Conservation (phyloP, 2,113 vertebrate species). For the Rhodinocichla rosea region DNA sequence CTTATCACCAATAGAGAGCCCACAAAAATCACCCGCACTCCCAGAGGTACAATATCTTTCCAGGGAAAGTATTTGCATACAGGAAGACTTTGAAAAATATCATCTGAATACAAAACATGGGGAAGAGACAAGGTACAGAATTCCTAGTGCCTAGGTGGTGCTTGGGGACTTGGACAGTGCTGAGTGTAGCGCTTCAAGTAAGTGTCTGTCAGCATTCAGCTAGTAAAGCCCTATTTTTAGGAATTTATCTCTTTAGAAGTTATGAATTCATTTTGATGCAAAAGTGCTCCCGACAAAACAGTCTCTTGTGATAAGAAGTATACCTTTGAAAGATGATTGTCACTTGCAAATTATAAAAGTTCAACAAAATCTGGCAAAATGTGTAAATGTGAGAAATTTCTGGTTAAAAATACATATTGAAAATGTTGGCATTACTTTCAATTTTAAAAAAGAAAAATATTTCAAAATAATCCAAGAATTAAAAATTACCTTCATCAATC, state of each 20-base stretch:
- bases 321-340: not conserved
- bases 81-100: slow-evolving; percentile 25
- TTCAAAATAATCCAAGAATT: not conserved
- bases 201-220: not conserved
- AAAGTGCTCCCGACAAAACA: not conserved
- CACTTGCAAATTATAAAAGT: not conserved
- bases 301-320: not conserved
- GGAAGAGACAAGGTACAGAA: not conserved
- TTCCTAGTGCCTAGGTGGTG: not conserved
- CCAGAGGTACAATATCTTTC: not conserved
- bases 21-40: not conserved
- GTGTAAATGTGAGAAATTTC: not conserved
- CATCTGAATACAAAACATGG: slow-evolving; percentile 1
- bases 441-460: not conserved
- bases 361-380: not conserved
- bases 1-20: not conserved
- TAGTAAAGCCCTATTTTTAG: not conserved
- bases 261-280: not conserved
- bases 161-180: not conserved
- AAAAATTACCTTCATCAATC: not conserved
- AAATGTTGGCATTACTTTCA: not conserved
- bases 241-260: not conserved
- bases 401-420: not conserved
- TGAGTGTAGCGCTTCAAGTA: not conserved
- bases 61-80: not conserved